A percentile compares a stretch with the other conserved stretches of the same genome.
These are phyloP conservation scores for Rhinoderma darwinii DNA, from an alignment of 2,113 vertebrate genomes.

Conservation along the genomic window DNA sequence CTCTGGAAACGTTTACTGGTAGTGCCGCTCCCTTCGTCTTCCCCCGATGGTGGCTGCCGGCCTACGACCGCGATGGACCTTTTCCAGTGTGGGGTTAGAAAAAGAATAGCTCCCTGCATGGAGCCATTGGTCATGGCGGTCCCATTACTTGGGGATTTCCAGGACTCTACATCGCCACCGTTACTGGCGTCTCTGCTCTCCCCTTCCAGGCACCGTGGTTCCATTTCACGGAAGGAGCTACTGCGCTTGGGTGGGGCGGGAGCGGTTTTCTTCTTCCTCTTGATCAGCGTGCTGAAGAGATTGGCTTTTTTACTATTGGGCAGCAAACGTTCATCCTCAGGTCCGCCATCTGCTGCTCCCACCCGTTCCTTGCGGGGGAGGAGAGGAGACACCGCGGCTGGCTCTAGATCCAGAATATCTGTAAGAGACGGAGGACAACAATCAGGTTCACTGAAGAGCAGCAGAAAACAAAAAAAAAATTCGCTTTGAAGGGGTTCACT, in stretches of 20 bases:
- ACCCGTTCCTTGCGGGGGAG: constrained; percentile 88
- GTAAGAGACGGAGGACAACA: constrained; percentile 52
- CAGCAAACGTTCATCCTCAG: constrained; percentile 90
- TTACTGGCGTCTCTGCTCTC: constrained; percentile 77
- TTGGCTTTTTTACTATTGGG: constrained; percentile 89
- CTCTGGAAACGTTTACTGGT: constrained; percentile 88
- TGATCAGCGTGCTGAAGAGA: constrained; percentile 90
- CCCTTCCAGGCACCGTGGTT: constrained; percentile 68
- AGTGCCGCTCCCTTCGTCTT: constrained; percentile 81
- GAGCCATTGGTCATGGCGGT: constrained; percentile 82
- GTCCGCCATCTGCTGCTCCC: constrained; percentile 73
- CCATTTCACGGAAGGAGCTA: constrained; percentile 92
- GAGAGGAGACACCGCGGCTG: constrained; percentile 80
- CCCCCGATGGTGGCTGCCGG: constrained; percentile 71
- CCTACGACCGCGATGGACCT: constrained; percentile 77
- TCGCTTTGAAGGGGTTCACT: too few species aligned
- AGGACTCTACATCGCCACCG: constrained; percentile 72
- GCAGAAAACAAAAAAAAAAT: too few species aligned
- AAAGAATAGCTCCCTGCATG: constrained; percentile 74
- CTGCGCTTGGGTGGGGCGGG: constrained; percentile 92
- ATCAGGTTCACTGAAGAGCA: neutral
- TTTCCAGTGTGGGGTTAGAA: constrained; percentile 81
- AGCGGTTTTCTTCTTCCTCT: constrained; percentile 95
- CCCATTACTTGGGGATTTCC: constrained; percentile 77
- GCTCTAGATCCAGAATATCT: constrained; percentile 84